Base-by-base conservation (phyloP, 2,797 vertebrate species). In the Tenualosa ilisha region DNA sequence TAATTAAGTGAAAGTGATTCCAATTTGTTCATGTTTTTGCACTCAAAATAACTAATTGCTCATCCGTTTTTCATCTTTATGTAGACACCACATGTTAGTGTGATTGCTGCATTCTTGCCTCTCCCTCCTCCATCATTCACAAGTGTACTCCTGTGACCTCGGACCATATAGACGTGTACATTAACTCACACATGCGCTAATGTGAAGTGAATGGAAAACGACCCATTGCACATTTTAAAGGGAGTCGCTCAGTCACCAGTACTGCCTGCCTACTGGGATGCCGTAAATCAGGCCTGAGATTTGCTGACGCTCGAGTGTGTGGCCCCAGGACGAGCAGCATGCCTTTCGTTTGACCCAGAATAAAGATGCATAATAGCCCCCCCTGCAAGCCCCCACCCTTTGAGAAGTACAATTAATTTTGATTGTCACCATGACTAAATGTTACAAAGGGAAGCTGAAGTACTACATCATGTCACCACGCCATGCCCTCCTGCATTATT, bases 401-500 rank as follows among this genome's bases (percentile, higher is more conserved):
- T 12, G 7, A 26, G 26, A 26, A 65, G 61, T 26, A 26, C 9
- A 65, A 26, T 65, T 65, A 24, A 65, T 65, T 65, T 65, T 65
- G 61, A 65, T 65, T 65, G 65, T 13, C 65, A 72, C 26, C 65
- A 72, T 31, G 65, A 12, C 61, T 72, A 40, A 72, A 72, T 72
- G 31, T 72, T 72, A 37, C 65, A 72, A 31, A 13, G 61, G 11
- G 61, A 24, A 65, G 61, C 61, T 26, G n/a, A 24, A 65, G 61
- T 11, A 24, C 5, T 26, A 65, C 24, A 65, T 65, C 61, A 65
- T 26, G 24, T 9, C n/a, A 65, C 17, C 5, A 3, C 0, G 22
- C 20, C 56, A 6, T 22, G 56, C 20, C 56, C 56, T n/a, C 56
- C 56, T 59, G 22, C 20, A 59, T 59, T 20, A 59, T n/a, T 1